Percentiles rank a stretch among this genome's conserved stretches.
Evolutionary conservation across 2,797 vertebrate species (phyloP).

Genomic region (Cynopterus sphinx): DNA sequence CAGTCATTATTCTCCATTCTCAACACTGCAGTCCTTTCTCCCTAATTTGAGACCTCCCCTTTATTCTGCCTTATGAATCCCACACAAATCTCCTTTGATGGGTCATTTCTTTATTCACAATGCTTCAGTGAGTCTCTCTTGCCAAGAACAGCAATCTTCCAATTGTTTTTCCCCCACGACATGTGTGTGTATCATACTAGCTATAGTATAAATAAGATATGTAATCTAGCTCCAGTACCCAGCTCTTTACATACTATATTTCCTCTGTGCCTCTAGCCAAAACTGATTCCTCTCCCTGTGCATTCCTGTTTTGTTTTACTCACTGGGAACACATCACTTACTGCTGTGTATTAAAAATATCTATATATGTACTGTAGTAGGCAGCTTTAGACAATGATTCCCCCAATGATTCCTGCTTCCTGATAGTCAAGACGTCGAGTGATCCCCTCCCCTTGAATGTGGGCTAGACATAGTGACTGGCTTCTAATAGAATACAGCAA

Average conservation of each 20-base stretch:
- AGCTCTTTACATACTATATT: neutral
- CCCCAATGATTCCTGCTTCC: neutral
- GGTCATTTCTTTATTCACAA: neutral
- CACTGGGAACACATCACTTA: neutral
- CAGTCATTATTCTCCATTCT: neutral
- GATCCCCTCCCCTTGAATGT: neutral
- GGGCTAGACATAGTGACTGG: neutral
- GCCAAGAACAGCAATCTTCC: neutral
- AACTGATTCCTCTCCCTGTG: neutral
- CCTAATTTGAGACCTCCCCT: neutral
- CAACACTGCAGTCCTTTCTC: neutral
- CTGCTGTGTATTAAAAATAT: neutral
- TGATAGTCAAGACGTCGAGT: too few species aligned
- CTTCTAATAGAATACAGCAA: neutral
- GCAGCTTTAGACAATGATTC: neutral
- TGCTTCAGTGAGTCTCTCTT: neutral
- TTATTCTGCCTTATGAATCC: neutral
- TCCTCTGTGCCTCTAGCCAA: neutral
- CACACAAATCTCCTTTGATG: neutral
- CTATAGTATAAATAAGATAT: neutral
- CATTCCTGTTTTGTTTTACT: neutral
- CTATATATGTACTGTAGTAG: neutral
- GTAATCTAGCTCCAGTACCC: neutral
- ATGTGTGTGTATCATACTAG: neutral
- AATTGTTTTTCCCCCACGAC: neutral